Evolutionary conservation across 1,140 invertebrate species (phyloP), one percentile per base, ranked within the genome.

Genomic region (Euura saliciscinereae): DNA sequence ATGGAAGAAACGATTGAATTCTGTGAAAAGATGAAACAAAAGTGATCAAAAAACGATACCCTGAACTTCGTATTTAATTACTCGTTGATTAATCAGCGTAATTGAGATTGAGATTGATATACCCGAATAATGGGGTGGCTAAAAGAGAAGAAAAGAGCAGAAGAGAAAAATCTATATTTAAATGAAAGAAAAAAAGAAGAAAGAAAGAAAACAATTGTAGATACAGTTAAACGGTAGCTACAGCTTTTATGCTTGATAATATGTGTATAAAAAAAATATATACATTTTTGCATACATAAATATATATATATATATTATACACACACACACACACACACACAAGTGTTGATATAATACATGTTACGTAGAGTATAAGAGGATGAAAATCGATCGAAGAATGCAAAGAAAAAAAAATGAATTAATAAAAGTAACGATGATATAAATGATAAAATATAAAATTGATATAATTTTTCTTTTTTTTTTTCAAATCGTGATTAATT

Each of bases 221-320:
- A 87, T 87, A 87, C 79, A 85, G 79, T 80, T 28, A 65, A 79
- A 84, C 83, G 81, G 83, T 86, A 86, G 84, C 83, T 86, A 84
- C 85, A 86, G 85, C 85, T 85, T 85, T 80, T 85, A 85, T 85
- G 86, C 85, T 87, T 87, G 86, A 86, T 78, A 59, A 59, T n/a
- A 5, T 11, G 8, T 59, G 51, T 11, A 59, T 59, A 59, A 59
- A 59, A 59, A 59, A 11, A n/a, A n/a, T n/a, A n/a, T n/a, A 11
- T 59, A 11, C 51, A 59, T 59, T 11, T 59, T 3, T 11, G 13
- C 13, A 59, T 59, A 59, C 10, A n/a, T 59, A n/a, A 59, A 59
- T 59, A 59, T 28, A 28, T 28, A 28, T 28, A 28, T 28, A 28
- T 28, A 28, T 28, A 28, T 28, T 28, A 28, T 28, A 11, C 13